Evolutionary conservation across 2,888 invertebrate species (phyloP).

Genomic region (Chelonus formosanus): DNA sequence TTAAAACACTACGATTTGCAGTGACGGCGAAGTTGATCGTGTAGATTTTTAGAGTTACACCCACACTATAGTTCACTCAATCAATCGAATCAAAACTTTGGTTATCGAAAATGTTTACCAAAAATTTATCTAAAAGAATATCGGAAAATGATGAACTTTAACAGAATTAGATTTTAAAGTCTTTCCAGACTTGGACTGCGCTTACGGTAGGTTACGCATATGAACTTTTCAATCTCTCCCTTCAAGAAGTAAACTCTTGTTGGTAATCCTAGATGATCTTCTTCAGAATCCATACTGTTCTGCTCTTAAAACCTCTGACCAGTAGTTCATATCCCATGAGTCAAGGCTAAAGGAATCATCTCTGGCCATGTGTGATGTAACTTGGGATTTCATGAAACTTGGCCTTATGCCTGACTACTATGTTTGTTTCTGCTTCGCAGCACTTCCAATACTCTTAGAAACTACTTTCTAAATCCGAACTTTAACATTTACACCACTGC

Average conservation of each 20-base stretch:
- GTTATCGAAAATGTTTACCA: conserved; percentile 3
- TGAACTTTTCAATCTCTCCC: conserved; percentile 47
- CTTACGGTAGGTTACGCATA: conserved; percentile 28
- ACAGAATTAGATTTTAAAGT: conserved; percentile 25
- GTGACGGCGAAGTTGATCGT: no score
- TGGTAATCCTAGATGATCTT: conserved; percentile 51
- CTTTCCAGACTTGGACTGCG: conserved; percentile 28
- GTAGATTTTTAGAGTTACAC: no score
- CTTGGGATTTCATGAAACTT: no score
- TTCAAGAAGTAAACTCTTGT: conserved; percentile 38
- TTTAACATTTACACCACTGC: no score
- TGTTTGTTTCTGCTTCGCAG: no score
- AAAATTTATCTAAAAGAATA: conserved; percentile 14
- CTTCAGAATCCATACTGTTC: conserved; percentile 1
- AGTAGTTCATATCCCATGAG: no score
- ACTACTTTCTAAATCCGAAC: no score
- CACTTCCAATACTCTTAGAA: no score
- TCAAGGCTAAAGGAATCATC: no score
- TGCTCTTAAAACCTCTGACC: background rate
- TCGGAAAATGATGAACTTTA: conserved; percentile 18
- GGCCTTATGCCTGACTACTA: no score
- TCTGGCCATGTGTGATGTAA: no score
- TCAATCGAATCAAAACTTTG: conserved; percentile 12
- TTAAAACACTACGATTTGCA: no score
- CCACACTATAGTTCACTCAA: conserved; percentile 18